Evolutionary conservation across 2,113 vertebrate species (phyloP), one percentile per base, ranked within the genome.

Genomic region (Xyliphius kryptos): DNA sequence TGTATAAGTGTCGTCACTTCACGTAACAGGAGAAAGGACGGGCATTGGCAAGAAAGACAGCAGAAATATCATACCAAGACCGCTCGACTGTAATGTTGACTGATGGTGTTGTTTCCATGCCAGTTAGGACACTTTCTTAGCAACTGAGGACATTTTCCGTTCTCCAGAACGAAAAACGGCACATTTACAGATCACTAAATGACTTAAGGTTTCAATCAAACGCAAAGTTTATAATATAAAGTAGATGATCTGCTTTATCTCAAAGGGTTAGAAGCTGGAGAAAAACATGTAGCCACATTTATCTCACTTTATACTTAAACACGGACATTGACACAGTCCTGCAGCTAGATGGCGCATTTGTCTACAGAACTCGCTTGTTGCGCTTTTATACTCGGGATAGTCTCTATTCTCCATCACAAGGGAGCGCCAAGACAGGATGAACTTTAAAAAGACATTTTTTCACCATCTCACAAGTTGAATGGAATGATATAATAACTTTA

Each of bases 301-400:
- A 41, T 12, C 40, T 41, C 15, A 40, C 56, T 56, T 46, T 55
- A 1, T 36, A 46, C 16, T 57, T 36, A 36, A 19, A 14, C 21
- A n/a, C 7, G 22, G 56, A 40, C n/a, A 72, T 69, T 78, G 68
- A 47, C 7, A 2, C 1, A 1, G 1, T 12, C 13, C 60, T 14
- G 3, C 13, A 86, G 70, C 80, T 84, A 84, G 87, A 79, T 77
- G 84, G 77, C 75, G 79, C 38, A 4, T 78, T 81, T 84, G 83
- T 81, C 84, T 65, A 21, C 82, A 73, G 69, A 56, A 62, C 80
- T 80, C 77, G 70, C 22, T 66, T 8, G 37, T 51, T 65, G 37
- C 37, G 51, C 50, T 48, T 15, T 16, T 26, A 19, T n/a, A n/a
- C n/a, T n/a, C n/a, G n/a, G n/a, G 26, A 32, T 32, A 32, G 26